Evolutionary conservation across 2,797 vertebrate species (phyloP).

Genomic region (Macropodus opercularis): DNA sequence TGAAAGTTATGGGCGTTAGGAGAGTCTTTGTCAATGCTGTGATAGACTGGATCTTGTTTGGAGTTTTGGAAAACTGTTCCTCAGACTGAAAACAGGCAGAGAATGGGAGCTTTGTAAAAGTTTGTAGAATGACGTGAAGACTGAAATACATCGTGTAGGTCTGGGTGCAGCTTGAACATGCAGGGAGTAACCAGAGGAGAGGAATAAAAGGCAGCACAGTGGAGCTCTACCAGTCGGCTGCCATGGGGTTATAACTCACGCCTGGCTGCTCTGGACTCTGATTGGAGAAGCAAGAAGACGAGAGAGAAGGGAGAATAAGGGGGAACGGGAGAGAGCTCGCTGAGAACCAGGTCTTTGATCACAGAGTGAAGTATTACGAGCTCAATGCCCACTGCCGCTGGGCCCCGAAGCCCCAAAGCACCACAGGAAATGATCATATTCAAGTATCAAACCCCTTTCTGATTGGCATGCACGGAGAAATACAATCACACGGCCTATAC

Average conservation of each 20-base stretch:
- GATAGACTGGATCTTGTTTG: constrained; percentile 32
- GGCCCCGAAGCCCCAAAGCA: constrained; percentile 52
- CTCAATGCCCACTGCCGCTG: constrained; percentile 64
- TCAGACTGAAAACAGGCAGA: constrained; percentile 18
- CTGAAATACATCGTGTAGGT: constrained; percentile 19
- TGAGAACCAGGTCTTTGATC: constrained; percentile 75
- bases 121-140: constrained; percentile 14
- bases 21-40: constrained; percentile 41
- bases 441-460: constrained; percentile 41
- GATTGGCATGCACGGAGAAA: constrained; percentile 16
- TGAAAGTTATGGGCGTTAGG: constrained; percentile 34
- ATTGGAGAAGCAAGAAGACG: constrained; percentile 40
- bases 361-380: constrained; percentile 72
- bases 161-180: constrained; percentile 25
- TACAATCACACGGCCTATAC: constrained; percentile 11
- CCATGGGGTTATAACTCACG: constrained; percentile 57
- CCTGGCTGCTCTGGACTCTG: constrained; percentile 51
- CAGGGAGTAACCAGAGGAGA: constrained; percentile 35
- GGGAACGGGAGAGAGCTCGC: constrained; percentile 39
- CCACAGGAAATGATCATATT: constrained; percentile 59
- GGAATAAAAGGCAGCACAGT: constrained; percentile 40
- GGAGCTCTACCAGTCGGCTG: constrained; percentile 32
- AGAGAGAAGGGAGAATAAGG: constrained; percentile 30
- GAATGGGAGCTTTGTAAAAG: constrained; percentile 10
- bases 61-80: constrained; percentile 26